A percentile compares a stretch with the other conserved stretches of the same genome.
phyloP scores from a whole-genome alignment of 2,113 vertebrate genomes.

The Hirundichthys speculiger region DNA sequence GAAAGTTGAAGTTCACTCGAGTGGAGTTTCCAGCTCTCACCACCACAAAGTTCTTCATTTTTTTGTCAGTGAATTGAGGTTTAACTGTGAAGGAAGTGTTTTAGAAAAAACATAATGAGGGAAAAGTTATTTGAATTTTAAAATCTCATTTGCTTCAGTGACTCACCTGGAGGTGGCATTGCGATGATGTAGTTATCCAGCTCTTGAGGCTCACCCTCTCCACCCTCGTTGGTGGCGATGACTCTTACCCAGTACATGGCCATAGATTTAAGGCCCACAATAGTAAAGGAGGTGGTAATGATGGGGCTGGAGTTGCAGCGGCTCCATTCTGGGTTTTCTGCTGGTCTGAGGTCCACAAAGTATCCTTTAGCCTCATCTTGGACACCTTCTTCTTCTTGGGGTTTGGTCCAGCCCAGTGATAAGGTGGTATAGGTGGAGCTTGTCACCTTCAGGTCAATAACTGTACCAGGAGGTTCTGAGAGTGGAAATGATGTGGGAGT shows the following conservation, averaged over 20 bases:
- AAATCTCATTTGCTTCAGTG: no score
- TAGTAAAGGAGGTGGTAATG: slow-evolving; percentile 73
- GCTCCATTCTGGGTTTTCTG: slow-evolving; percentile 82
- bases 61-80: slow-evolving; percentile 85
- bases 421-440: slow-evolving; percentile 84
- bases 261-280: slow-evolving; percentile 84
- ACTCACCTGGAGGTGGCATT: slow-evolving; percentile 81
- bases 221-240: slow-evolving; percentile 80
- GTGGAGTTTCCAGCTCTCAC: slow-evolving; percentile 85
- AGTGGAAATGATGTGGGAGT: neutral
- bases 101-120: neutral
- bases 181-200: slow-evolving; percentile 79
- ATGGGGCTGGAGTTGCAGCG: slow-evolving; percentile 81
- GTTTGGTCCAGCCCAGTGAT: slow-evolving; percentile 85
- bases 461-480: slow-evolving; percentile 85
- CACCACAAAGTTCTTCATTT: slow-evolving; percentile 82
- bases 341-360: slow-evolving; percentile 84
- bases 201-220: slow-evolving; percentile 76
- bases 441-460: slow-evolving; percentile 85
- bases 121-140: neutral
- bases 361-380: slow-evolving; percentile 84
- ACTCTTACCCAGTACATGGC: slow-evolving; percentile 85
- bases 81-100: slow-evolving; percentile 74
- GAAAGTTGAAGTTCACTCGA: slow-evolving; percentile 84
- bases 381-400: slow-evolving; percentile 74